phyloP scores from a whole-genome alignment of 2,797 vertebrate species.

The Xerus rutilus region DNA sequence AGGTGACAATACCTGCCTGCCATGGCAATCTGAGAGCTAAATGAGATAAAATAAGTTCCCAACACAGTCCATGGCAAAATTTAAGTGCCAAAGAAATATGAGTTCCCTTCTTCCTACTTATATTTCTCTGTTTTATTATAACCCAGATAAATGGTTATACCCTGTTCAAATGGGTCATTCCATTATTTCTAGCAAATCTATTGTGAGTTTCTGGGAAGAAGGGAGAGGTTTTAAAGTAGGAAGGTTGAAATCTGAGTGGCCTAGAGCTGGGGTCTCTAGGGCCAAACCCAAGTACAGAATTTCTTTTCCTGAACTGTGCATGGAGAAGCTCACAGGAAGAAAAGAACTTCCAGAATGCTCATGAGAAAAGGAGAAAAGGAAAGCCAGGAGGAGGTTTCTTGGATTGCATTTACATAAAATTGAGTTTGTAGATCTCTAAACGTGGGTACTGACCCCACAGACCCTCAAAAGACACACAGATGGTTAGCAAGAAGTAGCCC shows the following conservation, averaged over 20 bases:
- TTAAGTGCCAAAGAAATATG: background rate
- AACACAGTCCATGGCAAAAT: background rate
- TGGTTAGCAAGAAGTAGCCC: background rate
- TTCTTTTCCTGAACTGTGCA: background rate
- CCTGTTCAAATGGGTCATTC: background rate
- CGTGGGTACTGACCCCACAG: background rate
- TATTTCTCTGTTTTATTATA: background rate
- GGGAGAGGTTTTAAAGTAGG: background rate
- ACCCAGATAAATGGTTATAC: background rate
- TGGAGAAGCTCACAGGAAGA: background rate
- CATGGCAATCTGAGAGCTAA: background rate
- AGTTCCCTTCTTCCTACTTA: background rate
- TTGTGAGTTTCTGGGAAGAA: background rate
- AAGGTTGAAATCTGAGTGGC: background rate
- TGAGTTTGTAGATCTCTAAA: constrained; percentile 4
- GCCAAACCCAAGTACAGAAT: background rate
- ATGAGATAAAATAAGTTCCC: background rate
- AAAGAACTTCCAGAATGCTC: background rate
- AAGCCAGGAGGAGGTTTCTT: background rate
- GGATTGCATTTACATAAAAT: background rate
- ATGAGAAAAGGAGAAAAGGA: background rate
- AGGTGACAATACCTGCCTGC: background rate
- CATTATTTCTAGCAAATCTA: constrained; percentile 37
- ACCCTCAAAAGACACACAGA: background rate
- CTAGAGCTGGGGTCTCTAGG: background rate